Evolutionary conservation across 2,113 vertebrate species (phyloP), one percentile per base, ranked within the genome.

Genomic region (Rostratula benghalensis): DNA sequence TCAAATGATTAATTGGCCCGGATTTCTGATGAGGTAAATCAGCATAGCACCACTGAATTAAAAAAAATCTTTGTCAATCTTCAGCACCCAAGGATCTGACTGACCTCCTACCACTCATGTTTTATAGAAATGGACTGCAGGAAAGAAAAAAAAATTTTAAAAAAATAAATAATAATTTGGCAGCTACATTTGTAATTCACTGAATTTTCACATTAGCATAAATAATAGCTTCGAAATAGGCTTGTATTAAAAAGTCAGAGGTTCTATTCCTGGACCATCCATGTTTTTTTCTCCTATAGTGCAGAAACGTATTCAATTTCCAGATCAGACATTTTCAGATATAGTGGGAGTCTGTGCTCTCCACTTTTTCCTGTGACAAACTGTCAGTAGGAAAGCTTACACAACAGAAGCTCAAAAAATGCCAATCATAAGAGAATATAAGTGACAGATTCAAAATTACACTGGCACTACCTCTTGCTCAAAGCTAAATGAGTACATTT

Each of bases 381-480:
- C 59, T 67, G 71, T 94, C 84, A 93, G 46, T 60, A 54, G 39
- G 50, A 89, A 89, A 90, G 10, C 48, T 77, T 95, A 94, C 76
- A 87, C 1, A 27, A 91, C 50, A 89, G 57, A 75, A 93, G 46
- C 88, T 95, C 89, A 93, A 70, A 96, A 95, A 95, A 80, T 1
- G 60, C 63, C 91, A 94, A 9, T 89, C 91, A 94, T 67, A 93
- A 84, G 20, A 91, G 64, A 93, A 91, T 83, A 37, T 59, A 93
- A 91, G 83, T 95, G 94, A 89, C 93, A 96, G 79, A 92, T 91
- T 87, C 85, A 96, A 97, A 96, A 96, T 97, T 93, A 82, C 70
- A 61, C 59, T 60, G 51, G 83, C 75, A 63, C 70, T 95, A 64
- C 73, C 37, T 48, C 64, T 81, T 92, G 60, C 73, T 95, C 69